Conservation (phyloP, 2,797 vertebrate species). For the Pterois miles region DNA sequence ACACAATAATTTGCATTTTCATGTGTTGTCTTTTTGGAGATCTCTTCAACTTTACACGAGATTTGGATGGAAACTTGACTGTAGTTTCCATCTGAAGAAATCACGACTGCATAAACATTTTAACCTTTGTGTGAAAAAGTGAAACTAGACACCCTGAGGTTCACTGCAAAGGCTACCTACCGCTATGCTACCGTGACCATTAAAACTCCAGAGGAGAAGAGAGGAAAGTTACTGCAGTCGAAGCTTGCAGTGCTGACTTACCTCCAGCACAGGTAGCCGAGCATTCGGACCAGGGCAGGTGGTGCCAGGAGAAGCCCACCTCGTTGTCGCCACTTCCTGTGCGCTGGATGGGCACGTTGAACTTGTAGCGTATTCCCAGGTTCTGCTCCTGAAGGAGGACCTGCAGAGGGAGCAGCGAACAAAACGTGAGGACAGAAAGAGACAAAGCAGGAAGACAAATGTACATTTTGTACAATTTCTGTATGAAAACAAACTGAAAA, state of each 20-base stretch:
- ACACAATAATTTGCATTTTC: not conserved
- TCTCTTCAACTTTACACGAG: not conserved
- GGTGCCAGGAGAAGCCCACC: conserved; percentile 95
- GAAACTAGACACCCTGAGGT: not conserved
- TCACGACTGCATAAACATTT: not conserved
- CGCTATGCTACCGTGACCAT: not conserved
- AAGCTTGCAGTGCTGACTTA: conserved; percentile 63
- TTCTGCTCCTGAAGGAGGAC: conserved; percentile 99
- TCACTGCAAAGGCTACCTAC: not conserved
- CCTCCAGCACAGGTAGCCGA: conserved; percentile 96
- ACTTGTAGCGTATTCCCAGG: conserved; percentile 95
- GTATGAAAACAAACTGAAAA: not conserved
- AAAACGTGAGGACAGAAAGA: not conserved
- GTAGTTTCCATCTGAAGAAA: not conserved
- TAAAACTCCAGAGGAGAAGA: not conserved
- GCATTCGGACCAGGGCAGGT: conserved; percentile 96
- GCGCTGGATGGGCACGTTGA: conserved; percentile 95
- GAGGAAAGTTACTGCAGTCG: not conserved
- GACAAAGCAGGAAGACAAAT: not conserved
- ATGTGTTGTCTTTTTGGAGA: not conserved
- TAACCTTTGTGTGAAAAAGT: not conserved
- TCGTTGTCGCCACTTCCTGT: conserved; percentile 97
- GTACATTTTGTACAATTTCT: not conserved
- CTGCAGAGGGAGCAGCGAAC: conserved; percentile 75
- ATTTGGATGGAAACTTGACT: not conserved